phyloP scores from a whole-genome alignment of 2,888 invertebrate genomes.

The Heliconius sara region DNA sequence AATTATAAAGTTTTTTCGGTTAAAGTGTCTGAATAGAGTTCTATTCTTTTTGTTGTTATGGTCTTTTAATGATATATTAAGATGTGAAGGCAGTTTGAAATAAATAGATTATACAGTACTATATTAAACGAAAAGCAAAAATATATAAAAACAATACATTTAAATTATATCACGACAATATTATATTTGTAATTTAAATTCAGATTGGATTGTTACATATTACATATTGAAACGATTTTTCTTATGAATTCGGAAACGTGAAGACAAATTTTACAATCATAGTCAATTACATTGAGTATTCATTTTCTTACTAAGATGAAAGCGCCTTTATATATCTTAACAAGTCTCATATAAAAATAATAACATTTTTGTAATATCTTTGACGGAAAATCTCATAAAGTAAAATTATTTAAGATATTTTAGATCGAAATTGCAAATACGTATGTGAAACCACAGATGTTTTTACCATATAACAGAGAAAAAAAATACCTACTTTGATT shows the following conservation, averaged over 20 bases:
- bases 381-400: neutral
- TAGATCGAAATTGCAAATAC: neutral
- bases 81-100: no score
- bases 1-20: neutral
- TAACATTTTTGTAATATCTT: neutral
- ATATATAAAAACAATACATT: neutral
- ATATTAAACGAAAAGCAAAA: no score
- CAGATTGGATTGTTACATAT: no score
- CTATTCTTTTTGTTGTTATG: neutral
- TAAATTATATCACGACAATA: neutral
- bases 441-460: neutral
- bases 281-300: conserved; percentile 12
- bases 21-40: neutral
- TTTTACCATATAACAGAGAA: neutral
- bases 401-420: neutral
- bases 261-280: neutral
- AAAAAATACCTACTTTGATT: neutral
- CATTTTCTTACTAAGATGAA: neutral
- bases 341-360: neutral
- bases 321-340: neutral
- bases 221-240: neutral
- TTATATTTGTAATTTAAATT: neutral
- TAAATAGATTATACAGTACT: no score
- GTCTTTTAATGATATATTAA: no score
- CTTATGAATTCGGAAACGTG: conserved; percentile 1